A percentile compares a stretch with the other conserved stretches of the same genome.
Evolutionary conservation across 2,113 vertebrate genomes (phyloP).

Genomic region (Motacilla tschutschensis): DNA sequence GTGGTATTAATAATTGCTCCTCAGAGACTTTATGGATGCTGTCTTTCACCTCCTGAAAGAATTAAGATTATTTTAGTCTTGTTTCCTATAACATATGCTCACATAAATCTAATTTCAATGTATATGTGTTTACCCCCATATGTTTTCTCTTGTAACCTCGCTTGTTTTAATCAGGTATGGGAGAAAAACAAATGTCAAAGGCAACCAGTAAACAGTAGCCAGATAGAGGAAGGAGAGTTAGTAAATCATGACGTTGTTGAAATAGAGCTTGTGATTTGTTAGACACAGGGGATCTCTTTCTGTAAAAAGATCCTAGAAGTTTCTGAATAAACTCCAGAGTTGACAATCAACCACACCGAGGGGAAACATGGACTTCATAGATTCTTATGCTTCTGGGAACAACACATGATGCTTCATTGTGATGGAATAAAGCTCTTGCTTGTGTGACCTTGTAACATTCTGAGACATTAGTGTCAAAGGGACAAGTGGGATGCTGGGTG

Average conservation of each 20-base stretch:
- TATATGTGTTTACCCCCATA: not conserved
- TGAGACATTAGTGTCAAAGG: not conserved
- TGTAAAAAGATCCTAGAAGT: not conserved
- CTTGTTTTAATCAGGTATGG: not conserved
- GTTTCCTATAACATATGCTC: not conserved
- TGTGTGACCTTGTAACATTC: not conserved
- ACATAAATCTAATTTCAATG: not conserved
- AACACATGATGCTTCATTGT: not conserved
- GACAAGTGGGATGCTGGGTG: not conserved
- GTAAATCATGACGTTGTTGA: not conserved
- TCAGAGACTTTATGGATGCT: not conserved
- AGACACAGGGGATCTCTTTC: not conserved
- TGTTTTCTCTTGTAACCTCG: not conserved
- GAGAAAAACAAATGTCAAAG: not conserved
- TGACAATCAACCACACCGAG: not conserved
- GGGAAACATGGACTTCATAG: not conserved
- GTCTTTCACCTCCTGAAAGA: not conserved
- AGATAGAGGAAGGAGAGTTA: not conserved
- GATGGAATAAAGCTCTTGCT: not conserved
- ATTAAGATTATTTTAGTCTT: not conserved
- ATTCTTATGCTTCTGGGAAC: not conserved
- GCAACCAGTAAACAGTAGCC: not conserved
- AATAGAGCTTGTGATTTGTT: not conserved
- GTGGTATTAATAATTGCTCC: conserved; percentile 16
- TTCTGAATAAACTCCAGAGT: not conserved